These are phyloP conservation scores for Sebastiscus tertius DNA, from an alignment of 2,797 vertebrate species.

Conservation along the genomic window DNA sequence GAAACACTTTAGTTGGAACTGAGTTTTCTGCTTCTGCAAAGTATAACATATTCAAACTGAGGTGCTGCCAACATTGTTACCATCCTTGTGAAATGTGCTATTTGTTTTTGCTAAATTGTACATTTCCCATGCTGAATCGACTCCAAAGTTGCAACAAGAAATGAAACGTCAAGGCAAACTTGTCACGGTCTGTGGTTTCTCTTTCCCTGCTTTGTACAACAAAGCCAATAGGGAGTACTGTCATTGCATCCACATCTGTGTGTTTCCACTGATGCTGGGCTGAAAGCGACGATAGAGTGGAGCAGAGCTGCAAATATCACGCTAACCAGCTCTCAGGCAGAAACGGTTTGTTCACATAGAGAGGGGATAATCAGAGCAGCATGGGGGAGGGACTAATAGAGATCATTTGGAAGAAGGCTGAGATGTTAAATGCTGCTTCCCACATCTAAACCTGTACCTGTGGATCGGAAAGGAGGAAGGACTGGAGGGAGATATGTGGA, in stretches of 20 bases:
- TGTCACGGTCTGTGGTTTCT: conserved; percentile 9
- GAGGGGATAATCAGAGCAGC: conserved; percentile 26
- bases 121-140: conserved; percentile 26
- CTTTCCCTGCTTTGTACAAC: conserved; percentile 12
- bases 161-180: conserved; percentile 23
- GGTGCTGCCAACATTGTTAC: not conserved
- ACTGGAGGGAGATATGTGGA: not conserved
- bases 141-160: conserved; percentile 24
- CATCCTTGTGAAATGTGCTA: conserved; percentile 18
- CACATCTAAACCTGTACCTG: conserved; percentile 12
- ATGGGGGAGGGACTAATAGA: conserved; percentile 6
- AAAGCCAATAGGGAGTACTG: conserved; percentile 37
- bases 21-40: not conserved
- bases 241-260: conserved; percentile 29
- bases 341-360: conserved; percentile 13
- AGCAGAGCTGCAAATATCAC: conserved; percentile 9
- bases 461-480: not conserved
- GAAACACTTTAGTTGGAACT: not conserved
- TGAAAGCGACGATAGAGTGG: not conserved
- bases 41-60: not conserved
- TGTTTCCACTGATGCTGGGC: conserved; percentile 19
- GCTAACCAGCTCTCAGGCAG: conserved; percentile 23
- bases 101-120: conserved; percentile 48
- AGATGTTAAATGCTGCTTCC: conserved; percentile 20
- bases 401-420: conserved; percentile 11